These are phyloP conservation scores for Andrena flavipes DNA, from an alignment of 2,888 invertebrate genomes.

Conservation along the genomic window DNA sequence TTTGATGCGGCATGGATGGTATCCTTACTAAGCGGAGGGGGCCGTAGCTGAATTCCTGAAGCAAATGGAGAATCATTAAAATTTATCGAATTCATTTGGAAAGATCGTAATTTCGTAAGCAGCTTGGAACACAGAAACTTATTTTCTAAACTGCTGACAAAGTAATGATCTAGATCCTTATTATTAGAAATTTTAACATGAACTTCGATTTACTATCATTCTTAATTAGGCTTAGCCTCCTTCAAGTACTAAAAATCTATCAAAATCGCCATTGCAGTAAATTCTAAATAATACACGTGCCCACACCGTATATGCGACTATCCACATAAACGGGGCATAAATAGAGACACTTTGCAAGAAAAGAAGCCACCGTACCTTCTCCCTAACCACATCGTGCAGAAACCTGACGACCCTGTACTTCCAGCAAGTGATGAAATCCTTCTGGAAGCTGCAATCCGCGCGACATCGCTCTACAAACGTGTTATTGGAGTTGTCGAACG, in stretches of 20 bases:
- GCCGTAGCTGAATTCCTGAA: conserved; percentile 81
- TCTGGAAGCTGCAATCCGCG: conserved; percentile 77
- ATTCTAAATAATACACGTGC: too few species aligned
- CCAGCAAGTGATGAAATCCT: conserved; percentile 78
- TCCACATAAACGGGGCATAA: too few species aligned
- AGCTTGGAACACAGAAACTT: neutral
- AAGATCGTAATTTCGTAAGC: neutral
- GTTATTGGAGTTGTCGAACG: conserved; percentile 64
- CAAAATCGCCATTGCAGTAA: too few species aligned
- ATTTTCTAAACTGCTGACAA: neutral
- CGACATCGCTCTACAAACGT: conserved; percentile 80
- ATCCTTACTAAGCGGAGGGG: conserved; percentile 81
- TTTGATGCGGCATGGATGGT: conserved; percentile 73
- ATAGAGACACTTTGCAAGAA: too few species aligned
- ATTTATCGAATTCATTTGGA: neutral
- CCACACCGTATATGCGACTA: too few species aligned
- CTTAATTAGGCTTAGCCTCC: too few species aligned
- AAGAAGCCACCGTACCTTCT: conserved; percentile 75
- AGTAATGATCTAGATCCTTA: too few species aligned
- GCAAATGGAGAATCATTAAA: conserved; percentile 25
- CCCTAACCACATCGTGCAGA: conserved; percentile 77
- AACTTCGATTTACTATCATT: too few species aligned
- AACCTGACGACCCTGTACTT: conserved; percentile 81
- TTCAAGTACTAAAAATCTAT: too few species aligned
- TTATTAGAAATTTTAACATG: too few species aligned